Evolutionary conservation across 2,113 vertebrate species (phyloP).

Genomic region (Passerina amoena): DNA sequence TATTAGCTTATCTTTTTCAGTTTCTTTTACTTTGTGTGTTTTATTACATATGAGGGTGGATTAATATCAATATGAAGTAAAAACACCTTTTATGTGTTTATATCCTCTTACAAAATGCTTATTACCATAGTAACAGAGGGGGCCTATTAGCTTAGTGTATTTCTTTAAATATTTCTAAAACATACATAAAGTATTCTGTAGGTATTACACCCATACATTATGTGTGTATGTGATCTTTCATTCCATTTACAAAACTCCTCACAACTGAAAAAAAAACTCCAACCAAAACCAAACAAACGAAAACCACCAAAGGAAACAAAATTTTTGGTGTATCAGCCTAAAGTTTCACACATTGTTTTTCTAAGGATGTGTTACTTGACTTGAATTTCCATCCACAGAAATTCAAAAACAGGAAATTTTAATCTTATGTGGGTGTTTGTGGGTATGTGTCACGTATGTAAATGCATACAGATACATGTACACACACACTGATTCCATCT

Average conservation of each 20-base stretch:
- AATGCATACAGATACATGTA: background rate
- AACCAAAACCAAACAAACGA: background rate
- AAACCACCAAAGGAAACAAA: background rate
- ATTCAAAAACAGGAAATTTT: background rate
- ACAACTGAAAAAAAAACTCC: background rate
- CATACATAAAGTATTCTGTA: background rate
- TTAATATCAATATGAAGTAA: background rate
- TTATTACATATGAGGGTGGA: background rate
- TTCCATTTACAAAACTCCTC: background rate
- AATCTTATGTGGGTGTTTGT: background rate
- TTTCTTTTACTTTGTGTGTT: background rate
- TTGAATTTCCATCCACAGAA: background rate
- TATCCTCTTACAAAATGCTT: background rate
- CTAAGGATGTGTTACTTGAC: background rate
- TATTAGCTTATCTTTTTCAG: background rate
- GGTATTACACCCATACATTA: background rate
- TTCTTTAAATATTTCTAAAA: conserved; percentile 9
- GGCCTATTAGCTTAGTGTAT: background rate
- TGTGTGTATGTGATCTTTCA: background rate
- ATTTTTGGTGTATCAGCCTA: background rate
- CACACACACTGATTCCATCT: background rate
- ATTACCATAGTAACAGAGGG: conserved; percentile 22
- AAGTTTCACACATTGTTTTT: background rate
- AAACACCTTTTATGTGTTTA: background rate
- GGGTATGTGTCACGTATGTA: background rate